Percentiles rank a stretch among this genome's conserved stretches.
Conservation (phyloP, 2,797 vertebrate genomes). For the Poecile montanus region DNA sequence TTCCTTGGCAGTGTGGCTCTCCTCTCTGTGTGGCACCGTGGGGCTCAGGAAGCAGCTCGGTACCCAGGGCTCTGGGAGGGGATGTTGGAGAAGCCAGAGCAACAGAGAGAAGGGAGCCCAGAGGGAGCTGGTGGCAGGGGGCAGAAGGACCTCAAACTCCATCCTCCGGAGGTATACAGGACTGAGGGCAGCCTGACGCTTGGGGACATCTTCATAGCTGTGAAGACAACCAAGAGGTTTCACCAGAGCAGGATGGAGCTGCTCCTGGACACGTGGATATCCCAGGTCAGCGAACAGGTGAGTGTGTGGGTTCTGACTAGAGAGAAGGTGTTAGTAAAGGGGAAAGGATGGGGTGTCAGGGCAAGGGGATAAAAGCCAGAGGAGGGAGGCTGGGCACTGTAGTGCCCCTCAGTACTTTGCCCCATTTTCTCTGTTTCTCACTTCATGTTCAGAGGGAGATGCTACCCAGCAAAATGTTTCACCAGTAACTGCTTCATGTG, state of each 20-base stretch:
- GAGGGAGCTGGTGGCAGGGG: not conserved
- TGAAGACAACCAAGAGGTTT: conserved; percentile 90
- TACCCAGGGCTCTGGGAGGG: not conserved
- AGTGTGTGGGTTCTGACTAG: conserved; percentile 40
- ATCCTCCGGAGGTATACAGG: not conserved
- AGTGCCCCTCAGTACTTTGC: not conserved
- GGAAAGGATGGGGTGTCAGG: not conserved
- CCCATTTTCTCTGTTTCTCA: not conserved
- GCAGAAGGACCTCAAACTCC: not conserved
- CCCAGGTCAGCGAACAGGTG: conserved; percentile 84
- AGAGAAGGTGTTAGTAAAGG: not conserved
- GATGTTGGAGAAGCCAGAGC: not conserved
- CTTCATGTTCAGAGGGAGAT: not conserved
- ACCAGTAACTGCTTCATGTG: not conserved
- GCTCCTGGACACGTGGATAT: conserved; percentile 92
- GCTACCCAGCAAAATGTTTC: not conserved
- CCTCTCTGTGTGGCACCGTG: conserved; percentile 47
- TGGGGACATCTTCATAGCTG: conserved; percentile 85
- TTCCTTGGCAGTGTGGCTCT: conserved; percentile 59
- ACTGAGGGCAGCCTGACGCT: conserved; percentile 41
- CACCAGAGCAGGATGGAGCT: conserved; percentile 85
- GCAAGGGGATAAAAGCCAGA: not conserved
- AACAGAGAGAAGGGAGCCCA: accelerated
- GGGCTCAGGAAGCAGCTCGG: not conserved
- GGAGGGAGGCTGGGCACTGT: not conserved